Evolutionary conservation across 1,140 invertebrate species (phyloP), one percentile per base, ranked within the genome.

Genomic region (Hyles vespertilio): DNA sequence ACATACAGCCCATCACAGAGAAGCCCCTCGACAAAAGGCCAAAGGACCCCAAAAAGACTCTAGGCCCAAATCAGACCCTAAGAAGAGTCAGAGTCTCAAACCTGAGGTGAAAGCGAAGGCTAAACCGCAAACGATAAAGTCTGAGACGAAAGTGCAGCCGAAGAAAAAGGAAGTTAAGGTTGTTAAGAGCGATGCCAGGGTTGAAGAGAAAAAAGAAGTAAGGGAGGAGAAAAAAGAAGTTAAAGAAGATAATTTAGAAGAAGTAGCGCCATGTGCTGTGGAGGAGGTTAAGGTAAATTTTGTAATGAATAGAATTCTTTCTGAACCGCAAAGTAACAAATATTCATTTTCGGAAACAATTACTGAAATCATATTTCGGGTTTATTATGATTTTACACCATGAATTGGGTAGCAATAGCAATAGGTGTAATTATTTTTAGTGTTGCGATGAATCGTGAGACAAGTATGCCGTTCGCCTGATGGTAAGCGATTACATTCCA

Each of bases 101-200:
- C 46, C 45, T 0, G 74, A 81, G 3, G 55, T 62, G 0, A 40
- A 40, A 40, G 5, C 36, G 5, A 40, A 40, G 36, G 5, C 36
- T 8, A 40, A 40, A 2, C 64, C 70, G 0, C 50, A 52, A 5
- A 51, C 59, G 3, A 67, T 68, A 5, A 83, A 77, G 53, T 70
- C 70, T 2, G 73, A 77, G 12, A 67, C 64, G 4, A 75, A 74
- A 58, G 67, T 74, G n/a, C 52, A 56, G 12, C 50, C 63, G 3
- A 80, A 74, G 57, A 74, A 72, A 64, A 79, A 80, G 53, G 76
- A 80, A 12, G 64, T 70, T 12, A 77, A 74, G 51, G 44, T 9
- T 4, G 69, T 70, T 2, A 76, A 76, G 47, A 78, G 74, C 51
- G 76, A 79, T 32, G 33, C 51, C 0, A 69, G 63, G 44, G 50